Conservation (phyloP, 1,140 invertebrate species). For the Apis cerana region DNA sequence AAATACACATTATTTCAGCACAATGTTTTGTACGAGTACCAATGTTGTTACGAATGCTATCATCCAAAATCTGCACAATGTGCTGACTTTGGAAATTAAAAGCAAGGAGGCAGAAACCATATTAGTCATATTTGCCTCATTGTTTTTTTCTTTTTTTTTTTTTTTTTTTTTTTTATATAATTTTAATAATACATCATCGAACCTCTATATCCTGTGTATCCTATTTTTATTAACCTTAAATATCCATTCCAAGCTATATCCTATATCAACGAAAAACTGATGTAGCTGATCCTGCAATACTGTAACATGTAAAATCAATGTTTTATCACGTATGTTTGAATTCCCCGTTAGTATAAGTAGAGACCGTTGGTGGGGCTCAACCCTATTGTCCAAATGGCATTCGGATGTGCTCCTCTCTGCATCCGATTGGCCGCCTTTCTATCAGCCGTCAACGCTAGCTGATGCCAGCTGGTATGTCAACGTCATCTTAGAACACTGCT, state of each 20-base stretch:
- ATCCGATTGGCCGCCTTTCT: constrained; percentile 80
- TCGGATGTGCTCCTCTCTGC: constrained; percentile 78
- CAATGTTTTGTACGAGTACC: constrained; percentile 65
- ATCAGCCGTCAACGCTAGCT: constrained; percentile 72
- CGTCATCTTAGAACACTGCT: constrained; percentile 58
- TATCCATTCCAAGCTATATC: constrained; percentile 54
- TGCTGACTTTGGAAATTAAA: constrained; percentile 63
- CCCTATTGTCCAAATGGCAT: constrained; percentile 81
- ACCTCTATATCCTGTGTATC: constrained; percentile 43
- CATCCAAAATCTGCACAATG: constrained; percentile 61
- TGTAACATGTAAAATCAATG: constrained; percentile 64
- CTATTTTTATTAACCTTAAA: constrained; percentile 47
- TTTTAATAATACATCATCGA: constrained; percentile 53
- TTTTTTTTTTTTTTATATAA: constrained; percentile 45
- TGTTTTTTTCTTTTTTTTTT: constrained; percentile 52
- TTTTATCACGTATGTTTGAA: constrained; percentile 81
- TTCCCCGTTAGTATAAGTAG: constrained; percentile 82
- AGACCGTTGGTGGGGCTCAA: constrained; percentile 80
- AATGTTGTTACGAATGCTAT: constrained; percentile 43
- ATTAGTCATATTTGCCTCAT: constrained; percentile 50
- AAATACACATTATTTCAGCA: constrained; percentile 79
- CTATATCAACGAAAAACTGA: constrained; percentile 61
- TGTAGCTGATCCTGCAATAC: constrained; percentile 73
- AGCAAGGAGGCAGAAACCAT: constrained; percentile 64
- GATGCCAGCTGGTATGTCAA: constrained; percentile 61